A percentile compares a stretch with the other conserved stretches of the same genome.
Conservation (phyloP, 2,797 vertebrate species). For the Balearica regulorum region DNA sequence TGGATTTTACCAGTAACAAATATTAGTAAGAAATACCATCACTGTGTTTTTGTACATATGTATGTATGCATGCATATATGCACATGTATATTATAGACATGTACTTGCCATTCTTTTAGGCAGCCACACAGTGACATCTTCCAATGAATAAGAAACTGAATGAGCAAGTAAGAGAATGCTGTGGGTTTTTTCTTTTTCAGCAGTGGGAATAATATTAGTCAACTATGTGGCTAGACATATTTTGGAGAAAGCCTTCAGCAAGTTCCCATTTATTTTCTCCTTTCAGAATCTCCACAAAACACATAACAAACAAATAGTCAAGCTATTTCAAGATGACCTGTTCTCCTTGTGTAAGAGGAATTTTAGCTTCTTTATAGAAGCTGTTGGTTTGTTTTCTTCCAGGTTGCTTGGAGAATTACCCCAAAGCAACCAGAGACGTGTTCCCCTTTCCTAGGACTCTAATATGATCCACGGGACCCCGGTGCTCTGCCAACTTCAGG, state of each 20-base stretch:
- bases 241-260: background rate
- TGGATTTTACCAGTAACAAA: background rate
- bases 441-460: background rate
- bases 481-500: background rate
- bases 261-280: background rate
- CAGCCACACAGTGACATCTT: background rate
- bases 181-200: background rate
- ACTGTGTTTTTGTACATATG: background rate
- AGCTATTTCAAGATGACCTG: background rate
- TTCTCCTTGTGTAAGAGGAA: background rate
- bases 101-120: background rate
- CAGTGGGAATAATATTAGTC: background rate
- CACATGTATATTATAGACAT: background rate
- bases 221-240: background rate
- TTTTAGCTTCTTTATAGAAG: background rate
- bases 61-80: background rate
- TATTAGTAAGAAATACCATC: background rate
- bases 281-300: background rate
- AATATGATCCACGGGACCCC: background rate
- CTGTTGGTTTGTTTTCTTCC: background rate
- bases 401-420: background rate
- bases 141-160: background rate
- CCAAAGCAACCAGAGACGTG: background rate
- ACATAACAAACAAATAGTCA: background rate
- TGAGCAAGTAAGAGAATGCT: background rate